Evolutionary conservation across 2,888 invertebrate species (phyloP).

Genomic region (Drosophila fulvimacula): DNA sequence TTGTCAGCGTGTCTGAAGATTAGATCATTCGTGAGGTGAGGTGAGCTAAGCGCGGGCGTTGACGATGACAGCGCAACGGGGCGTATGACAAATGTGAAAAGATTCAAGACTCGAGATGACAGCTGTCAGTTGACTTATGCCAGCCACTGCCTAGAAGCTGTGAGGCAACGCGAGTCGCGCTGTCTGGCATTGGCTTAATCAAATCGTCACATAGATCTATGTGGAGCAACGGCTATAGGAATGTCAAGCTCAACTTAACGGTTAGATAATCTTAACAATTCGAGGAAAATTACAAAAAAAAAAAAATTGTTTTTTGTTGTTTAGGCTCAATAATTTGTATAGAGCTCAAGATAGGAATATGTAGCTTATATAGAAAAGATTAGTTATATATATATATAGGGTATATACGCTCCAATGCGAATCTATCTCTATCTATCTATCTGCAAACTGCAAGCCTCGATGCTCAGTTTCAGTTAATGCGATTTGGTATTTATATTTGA

Average conservation of each 20-base stretch:
- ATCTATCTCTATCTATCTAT: background rate
- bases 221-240: conserved; percentile 2
- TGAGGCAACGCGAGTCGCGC: background rate
- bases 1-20: conserved; percentile 45
- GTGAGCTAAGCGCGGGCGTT: conserved; percentile 68
- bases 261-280: background rate
- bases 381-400: too few relatives aligned
- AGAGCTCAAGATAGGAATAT: too few relatives aligned
- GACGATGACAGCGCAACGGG: conserved; percentile 36
- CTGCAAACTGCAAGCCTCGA: background rate
- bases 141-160: conserved; percentile 9
- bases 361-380: too few relatives aligned
- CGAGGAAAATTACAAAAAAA: background rate
- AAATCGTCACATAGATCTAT: conserved; percentile 14
- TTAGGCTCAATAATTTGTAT: too few relatives aligned
- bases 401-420: too few relatives aligned
- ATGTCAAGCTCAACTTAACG: background rate
- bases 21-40: conserved; percentile 56
- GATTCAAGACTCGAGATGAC: conserved; percentile 25
- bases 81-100: conserved; percentile 39
- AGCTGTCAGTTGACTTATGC: conserved; percentile 17
- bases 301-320: too few relatives aligned
- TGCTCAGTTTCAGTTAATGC: background rate
- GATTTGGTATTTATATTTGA: conserved; percentile 10
- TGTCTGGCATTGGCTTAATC: conserved; percentile 21